Evolutionary conservation across 2,888 invertebrate species (phyloP), one percentile per base, ranked within the genome.

Genomic region (Idaea dimidiata): DNA sequence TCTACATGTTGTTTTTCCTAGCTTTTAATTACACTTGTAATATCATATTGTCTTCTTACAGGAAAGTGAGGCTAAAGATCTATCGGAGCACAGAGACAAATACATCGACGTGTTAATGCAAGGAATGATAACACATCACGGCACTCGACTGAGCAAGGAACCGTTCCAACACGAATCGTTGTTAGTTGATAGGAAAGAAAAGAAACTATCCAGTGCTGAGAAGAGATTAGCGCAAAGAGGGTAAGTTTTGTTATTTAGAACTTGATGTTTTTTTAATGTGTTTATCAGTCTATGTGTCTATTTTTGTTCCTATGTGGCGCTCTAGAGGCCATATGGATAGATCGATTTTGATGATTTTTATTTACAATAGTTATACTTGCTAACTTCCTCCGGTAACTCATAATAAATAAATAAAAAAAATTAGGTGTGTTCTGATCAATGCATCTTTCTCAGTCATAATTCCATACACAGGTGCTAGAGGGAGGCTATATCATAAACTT

Each of bases 111-210:
- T 95, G 59, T 95, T 98, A 58, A 94, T 99, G 93, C 95, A 96
- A 82, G 96, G 95, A 66, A 91, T 96, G 18, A 86, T 96, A 57
- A 93, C 94, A 62, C 85, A 93, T 31, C 94, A 95, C 72, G 94
- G 95, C 16, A 93, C 92, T 54, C 84, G 94, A 59, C 86, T 97
- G 64, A 96, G 95, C 64, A 96, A 96, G 86, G 96, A 97, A 78
- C 99, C 99, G 0, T 99, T 99, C 90, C 97, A 97, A 75, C 99
- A 99, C 80, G 99, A 99, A 85, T 98, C 98, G 10, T 91, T 99
- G 61, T 92, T 99, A 43, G 96, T 99, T 4, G 99, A 99, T 86
- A 94, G 98, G 57, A 98, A 99, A 81, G 99, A 99, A 79, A 97
- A 98, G 85, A 97, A 98, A 78, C 89, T 99, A 57, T 98, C 98